phyloP scores from a whole-genome alignment of 2,113 vertebrate genomes.

The Sturnira hondurensis region DNA sequence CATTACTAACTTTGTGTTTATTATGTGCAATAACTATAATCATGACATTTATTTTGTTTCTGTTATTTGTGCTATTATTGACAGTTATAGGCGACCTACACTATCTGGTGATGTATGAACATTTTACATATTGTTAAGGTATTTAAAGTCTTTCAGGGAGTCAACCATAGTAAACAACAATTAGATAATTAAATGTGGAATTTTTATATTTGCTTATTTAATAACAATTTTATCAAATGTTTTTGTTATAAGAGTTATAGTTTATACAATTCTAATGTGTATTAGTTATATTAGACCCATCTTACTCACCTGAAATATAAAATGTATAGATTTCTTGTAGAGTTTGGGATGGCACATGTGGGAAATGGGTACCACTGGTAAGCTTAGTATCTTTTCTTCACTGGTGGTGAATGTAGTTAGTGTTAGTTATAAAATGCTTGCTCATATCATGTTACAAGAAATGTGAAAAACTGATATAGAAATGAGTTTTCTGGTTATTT shows the following conservation, averaged over 20 bases:
- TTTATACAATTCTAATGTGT: neutral
- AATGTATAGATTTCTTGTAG: neutral
- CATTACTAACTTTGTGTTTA: conserved; percentile 19
- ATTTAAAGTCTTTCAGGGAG: neutral
- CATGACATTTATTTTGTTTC: neutral
- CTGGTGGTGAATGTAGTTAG: neutral
- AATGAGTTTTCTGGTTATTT: neutral
- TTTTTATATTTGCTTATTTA: neutral
- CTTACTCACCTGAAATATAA: neutral
- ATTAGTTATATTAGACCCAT: conserved; percentile 3
- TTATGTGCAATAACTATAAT: neutral
- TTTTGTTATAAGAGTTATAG: neutral
- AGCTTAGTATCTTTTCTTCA: neutral
- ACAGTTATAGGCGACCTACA: neutral
- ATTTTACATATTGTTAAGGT: conserved; percentile 16
- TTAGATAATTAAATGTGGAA: neutral
- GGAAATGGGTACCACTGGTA: neutral
- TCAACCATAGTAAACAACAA: neutral
- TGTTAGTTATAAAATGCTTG: neutral
- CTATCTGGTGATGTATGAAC: neutral
- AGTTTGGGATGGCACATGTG: neutral
- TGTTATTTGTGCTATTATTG: neutral
- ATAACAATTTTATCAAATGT: neutral
- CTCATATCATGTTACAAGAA: neutral
- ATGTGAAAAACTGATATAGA: neutral